Conservation (phyloP, 2,888 invertebrate genomes). For the Athalia rosae region DNA sequence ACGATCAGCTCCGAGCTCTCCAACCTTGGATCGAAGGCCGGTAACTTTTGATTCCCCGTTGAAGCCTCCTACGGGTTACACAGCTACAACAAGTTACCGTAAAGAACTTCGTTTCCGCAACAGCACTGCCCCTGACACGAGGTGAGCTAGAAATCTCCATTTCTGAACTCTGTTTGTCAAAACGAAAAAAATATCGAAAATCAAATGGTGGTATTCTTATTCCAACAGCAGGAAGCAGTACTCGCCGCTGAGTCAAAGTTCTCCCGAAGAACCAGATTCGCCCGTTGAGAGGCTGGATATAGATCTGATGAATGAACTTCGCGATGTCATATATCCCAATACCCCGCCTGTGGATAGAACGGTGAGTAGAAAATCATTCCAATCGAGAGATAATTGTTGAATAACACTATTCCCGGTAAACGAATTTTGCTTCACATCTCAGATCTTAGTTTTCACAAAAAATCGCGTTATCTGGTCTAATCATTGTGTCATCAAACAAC, state of each 20-base stretch:
- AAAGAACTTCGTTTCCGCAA: slow-evolving; percentile 69
- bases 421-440: slow-evolving; percentile 1
- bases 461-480: too few relatives aligned
- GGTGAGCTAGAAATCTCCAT: slow-evolving; percentile 56
- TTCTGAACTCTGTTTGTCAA: not conserved
- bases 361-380: slow-evolving; percentile 74
- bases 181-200: not conserved
- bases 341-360: slow-evolving; percentile 80
- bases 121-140: slow-evolving; percentile 66
- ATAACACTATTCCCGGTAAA: not conserved
- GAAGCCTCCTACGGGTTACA: slow-evolving; percentile 68
- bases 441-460: too few relatives aligned
- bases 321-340: slow-evolving; percentile 77
- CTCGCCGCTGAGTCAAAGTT: slow-evolving; percentile 75
- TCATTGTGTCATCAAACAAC: too few relatives aligned
- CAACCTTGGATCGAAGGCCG: slow-evolving; percentile 77
- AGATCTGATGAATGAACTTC: slow-evolving; percentile 82
- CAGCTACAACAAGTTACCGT: slow-evolving; percentile 69
- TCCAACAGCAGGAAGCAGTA: slow-evolving; percentile 69
- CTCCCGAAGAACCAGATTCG: slow-evolving; percentile 75
- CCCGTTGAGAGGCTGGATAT: slow-evolving; percentile 74
- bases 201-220: not conserved
- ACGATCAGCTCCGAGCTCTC: slow-evolving; percentile 81
- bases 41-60: slow-evolving; percentile 70
- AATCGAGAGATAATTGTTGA: not conserved